Evolutionary conservation across 2,797 vertebrate genomes (phyloP), one percentile per base, ranked within the genome.

Genomic region (Scleropages formosus): DNA sequence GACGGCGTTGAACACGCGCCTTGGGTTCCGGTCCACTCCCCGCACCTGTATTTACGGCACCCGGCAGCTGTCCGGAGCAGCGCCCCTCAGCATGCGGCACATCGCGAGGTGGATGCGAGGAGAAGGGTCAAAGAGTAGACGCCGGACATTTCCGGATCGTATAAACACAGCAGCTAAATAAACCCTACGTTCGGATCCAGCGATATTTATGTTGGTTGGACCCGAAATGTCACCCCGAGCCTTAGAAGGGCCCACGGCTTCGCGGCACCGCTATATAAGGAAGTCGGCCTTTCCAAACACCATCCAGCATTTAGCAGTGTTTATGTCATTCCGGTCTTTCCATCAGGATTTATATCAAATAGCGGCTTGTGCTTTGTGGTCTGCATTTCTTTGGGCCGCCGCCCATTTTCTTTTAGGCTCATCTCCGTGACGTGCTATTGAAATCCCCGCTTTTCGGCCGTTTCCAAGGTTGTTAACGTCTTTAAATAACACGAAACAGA

Each of bases 241-340:
- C 94, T 93, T 94, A 95, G 93, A 95, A 95, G 94, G 92, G 87
- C 84, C 92, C 85, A 86, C 51, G 39, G 90, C 89, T 91, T 82
- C 86, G 85, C 90, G 91, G 93, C 94, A 93, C 88, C 78, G 62
- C 94, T 96, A 88, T 94, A 95, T 95, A 95, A 94, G 94, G 90
- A 89, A 92, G 88, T 85, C 87, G 81, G 68, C 86, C 78, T 91
- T 90, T 90, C 91, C 93, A 95, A 94, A 94, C 93, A 93, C 84
- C 90, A 84, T 90, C 79, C 75, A 91, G 91, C 88, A 89, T 92
- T 91, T 83, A 89, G 84, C 84, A 79, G 84, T 90, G 91, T 93
- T 94, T 93, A 92, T 89, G 84, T 83, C 88, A 88, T 88, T 92
- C 89, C 85, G 78, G 84, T 92, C 90, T 83, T 78, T 80, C 83